Percentiles rank a stretch among this genome's conserved stretches.
Evolutionary conservation across 64 coral and sea anemone species (phyloP).

Genomic region (Pocillopora damicornis): DNA sequence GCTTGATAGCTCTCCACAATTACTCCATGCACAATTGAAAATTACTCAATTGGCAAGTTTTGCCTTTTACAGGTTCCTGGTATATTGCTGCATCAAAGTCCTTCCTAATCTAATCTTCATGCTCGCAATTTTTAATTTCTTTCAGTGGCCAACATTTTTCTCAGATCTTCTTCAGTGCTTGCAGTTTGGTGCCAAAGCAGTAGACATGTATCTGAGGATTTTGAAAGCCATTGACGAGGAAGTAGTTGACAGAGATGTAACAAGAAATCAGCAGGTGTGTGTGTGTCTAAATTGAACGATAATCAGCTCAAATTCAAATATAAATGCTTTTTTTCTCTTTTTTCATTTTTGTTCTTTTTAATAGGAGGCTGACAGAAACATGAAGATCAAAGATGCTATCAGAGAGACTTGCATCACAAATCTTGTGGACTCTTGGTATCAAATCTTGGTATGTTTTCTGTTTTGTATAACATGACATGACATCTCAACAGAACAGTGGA

Average conservation of each 20-base stretch:
- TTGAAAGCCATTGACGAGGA: slow-evolving; percentile 89
- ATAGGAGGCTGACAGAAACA: slow-evolving; percentile 82
- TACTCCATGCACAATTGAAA: too few relatives aligned
- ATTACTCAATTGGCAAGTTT: too few relatives aligned
- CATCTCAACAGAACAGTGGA: neutral
- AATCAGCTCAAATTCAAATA: neutral
- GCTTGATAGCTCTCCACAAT: too few relatives aligned
- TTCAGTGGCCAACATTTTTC: slow-evolving; percentile 92
- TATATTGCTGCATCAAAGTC: neutral
- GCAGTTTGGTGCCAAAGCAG: slow-evolving; percentile 70
- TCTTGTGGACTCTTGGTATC: slow-evolving; percentile 84
- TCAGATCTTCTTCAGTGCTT: slow-evolving; percentile 67
- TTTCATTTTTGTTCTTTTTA: neutral
- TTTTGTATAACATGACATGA: neutral
- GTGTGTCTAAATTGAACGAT: too few relatives aligned
- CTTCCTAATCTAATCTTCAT: neutral
- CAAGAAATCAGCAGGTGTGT: slow-evolving; percentile 60
- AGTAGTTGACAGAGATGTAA: slow-evolving; percentile 77
- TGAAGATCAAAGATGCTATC: slow-evolving; percentile 90
- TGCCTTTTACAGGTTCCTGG: neutral
- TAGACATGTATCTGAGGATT: slow-evolving; percentile 89
- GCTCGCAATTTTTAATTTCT: neutral
- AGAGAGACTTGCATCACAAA: slow-evolving; percentile 73
- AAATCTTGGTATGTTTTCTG: slow-evolving; percentile 63
- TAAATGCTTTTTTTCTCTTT: too few relatives aligned